A percentile compares a stretch with the other conserved stretches of the same genome.
Conservation (phyloP, 2,888 invertebrate genomes). For the Poecilus cupreus region DNA sequence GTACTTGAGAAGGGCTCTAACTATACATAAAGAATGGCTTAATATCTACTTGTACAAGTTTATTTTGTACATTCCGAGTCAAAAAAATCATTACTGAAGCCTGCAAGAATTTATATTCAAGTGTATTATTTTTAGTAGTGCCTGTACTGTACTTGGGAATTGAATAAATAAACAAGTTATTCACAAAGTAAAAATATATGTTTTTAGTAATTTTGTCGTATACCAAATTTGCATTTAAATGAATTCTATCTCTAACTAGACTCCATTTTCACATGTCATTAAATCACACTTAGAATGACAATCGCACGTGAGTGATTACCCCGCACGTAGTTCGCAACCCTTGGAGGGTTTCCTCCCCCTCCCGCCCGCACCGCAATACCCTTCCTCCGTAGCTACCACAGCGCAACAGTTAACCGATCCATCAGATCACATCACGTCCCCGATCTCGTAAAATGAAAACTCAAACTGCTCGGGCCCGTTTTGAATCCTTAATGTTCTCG, state of each 20-base stretch:
- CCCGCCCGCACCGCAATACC: neutral
- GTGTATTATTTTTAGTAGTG: too few relatives aligned
- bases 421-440: slow-evolving; percentile 57
- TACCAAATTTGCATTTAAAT: neutral
- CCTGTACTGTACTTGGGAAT: too few relatives aligned
- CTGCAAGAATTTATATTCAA: too few relatives aligned
- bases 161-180: too few relatives aligned
- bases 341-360: neutral
- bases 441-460: slow-evolving; percentile 55
- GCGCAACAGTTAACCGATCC: slow-evolving; percentile 57
- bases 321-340: neutral
- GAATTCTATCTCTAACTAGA: neutral
- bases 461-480: slow-evolving; percentile 46
- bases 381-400: neutral
- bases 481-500: slow-evolving; percentile 52
- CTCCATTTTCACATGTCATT: slow-evolving; percentile 30
- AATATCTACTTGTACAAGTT: too few relatives aligned
- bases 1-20: too few relatives aligned
- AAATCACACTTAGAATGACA: slow-evolving; percentile 22
- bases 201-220: neutral
- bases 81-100: too few relatives aligned
- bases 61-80: too few relatives aligned
- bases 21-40: too few relatives aligned
- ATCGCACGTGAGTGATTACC: slow-evolving; percentile 9
- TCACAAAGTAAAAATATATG: too few relatives aligned